These are phyloP conservation scores for Chondrilla cf. caribensis DNA, from an alignment of 37 sponge, comb jelly and placozoan species.

Conservation along the genomic window DNA sequence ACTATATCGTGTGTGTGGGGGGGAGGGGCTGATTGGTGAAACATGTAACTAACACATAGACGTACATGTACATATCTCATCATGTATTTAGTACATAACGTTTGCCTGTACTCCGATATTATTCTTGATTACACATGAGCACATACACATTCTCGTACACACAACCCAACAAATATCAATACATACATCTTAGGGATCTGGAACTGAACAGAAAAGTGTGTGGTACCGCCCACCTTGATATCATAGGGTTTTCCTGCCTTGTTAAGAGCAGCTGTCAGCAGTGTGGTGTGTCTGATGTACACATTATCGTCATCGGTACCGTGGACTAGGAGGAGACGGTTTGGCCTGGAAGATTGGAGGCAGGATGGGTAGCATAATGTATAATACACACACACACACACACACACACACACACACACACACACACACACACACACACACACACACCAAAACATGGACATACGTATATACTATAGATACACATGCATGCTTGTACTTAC, in stretches of 20 bases:
- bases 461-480: neutral
- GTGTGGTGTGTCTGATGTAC: slow-evolving; percentile 76
- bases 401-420: slow-evolving; percentile 17
- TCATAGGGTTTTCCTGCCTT: slow-evolving; percentile 68
- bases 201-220: too few relatives aligned
- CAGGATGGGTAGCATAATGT: neutral
- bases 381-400: neutral
- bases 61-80: too few relatives aligned
- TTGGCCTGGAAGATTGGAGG: slow-evolving; percentile 39
- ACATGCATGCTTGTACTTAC: neutral
- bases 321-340: slow-evolving; percentile 76
- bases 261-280: slow-evolving; percentile 51
- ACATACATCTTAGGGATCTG: too few relatives aligned
- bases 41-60: too few relatives aligned
- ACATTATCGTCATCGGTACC: slow-evolving; percentile 94
- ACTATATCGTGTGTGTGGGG: neutral
- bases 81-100: too few relatives aligned
- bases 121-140: neutral
- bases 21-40: neutral
- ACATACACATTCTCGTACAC: neutral
- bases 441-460: neutral
- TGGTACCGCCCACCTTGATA: slow-evolving; percentile 51
- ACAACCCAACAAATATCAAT: neutral
- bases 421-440: slow-evolving; percentile 11
- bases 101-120: neutral